These are phyloP conservation scores for Symphodus melops DNA, from an alignment of 2,113 vertebrate species.

Conservation along the genomic window DNA sequence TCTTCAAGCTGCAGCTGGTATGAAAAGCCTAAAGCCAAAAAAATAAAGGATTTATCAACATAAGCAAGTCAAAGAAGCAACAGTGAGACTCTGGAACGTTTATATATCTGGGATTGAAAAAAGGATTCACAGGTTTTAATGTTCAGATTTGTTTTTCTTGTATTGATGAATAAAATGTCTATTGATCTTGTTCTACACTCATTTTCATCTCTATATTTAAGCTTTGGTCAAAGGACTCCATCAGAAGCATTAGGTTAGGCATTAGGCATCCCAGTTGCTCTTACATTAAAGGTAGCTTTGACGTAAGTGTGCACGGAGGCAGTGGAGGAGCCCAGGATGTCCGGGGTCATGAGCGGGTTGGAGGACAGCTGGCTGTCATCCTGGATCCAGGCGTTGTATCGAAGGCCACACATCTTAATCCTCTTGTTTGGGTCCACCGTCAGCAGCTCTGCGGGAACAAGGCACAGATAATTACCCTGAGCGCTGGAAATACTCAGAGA, in stretches of 20 bases:
- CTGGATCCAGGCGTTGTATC: constrained; percentile 97
- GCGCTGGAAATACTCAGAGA: neutral
- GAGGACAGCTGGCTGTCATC: constrained; percentile 97
- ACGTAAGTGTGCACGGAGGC: constrained; percentile 94
- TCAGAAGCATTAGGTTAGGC: neutral
- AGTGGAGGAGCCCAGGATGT: constrained; percentile 95
- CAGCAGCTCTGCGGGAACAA: constrained; percentile 87
- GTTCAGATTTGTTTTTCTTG: no score
- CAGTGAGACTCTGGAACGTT: no score
- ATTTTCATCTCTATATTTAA: no score
- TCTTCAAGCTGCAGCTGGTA: no score
- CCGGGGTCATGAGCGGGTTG: constrained; percentile 97
- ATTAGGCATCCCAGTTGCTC: no score
- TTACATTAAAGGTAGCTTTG: constrained; percentile 98
- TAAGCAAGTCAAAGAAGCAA: no score
- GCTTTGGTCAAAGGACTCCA: neutral
- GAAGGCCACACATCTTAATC: constrained; percentile 97
- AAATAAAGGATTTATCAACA: no score
- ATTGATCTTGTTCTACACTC: no score
- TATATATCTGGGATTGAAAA: no score
- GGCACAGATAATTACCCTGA: constrained; percentile 22
- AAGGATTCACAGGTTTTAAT: no score
- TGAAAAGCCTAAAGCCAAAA: no score
- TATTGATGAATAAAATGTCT: no score
- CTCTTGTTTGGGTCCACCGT: constrained; percentile 98